A percentile compares a stretch with the other conserved stretches of the same genome.
Conservation (phyloP, 2,888 invertebrate species). For the Parnassius smintheus region DNA sequence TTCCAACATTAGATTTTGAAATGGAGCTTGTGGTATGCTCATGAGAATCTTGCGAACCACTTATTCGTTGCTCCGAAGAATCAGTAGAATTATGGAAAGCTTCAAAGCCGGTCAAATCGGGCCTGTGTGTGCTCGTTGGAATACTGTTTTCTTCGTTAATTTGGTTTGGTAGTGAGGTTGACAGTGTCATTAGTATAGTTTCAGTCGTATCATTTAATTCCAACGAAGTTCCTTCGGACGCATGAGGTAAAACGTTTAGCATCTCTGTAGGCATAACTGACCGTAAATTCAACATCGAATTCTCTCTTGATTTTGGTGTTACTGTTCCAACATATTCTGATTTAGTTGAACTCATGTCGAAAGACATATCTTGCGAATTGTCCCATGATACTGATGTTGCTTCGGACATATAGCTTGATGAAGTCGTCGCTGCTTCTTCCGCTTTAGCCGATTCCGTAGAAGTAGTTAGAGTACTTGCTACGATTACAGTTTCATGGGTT, state of each 20-base stretch:
- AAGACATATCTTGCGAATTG: constrained; percentile 35
- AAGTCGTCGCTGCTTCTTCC: constrained; percentile 44
- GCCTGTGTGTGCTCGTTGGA: constrained; percentile 21
- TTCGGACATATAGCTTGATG: constrained; percentile 41
- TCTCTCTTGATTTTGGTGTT: constrained; percentile 46
- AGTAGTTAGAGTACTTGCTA: constrained; percentile 41
- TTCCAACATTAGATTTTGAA: constrained; percentile 53
- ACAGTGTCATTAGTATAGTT: constrained; percentile 31
- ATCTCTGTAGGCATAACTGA: constrained; percentile 68
- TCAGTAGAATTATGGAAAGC: constrained; percentile 21
- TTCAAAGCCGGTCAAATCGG: constrained; percentile 31
- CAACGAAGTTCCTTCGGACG: constrained; percentile 51
- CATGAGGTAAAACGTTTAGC: constrained; percentile 50
- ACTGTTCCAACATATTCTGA: constrained; percentile 36
- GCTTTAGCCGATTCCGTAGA: constrained; percentile 36
- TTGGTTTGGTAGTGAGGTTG: constrained; percentile 12
- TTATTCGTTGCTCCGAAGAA: constrained; percentile 32
- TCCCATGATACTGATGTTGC: constrained; percentile 40
- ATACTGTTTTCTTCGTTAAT: constrained; percentile 25
- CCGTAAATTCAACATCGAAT: constrained; percentile 60
- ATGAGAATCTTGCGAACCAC: constrained; percentile 36
- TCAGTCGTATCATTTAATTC: constrained; percentile 47
- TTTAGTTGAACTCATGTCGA: constrained; percentile 38
- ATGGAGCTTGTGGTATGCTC: constrained; percentile 51
- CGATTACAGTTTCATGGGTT: constrained; percentile 45